phyloP scores from a whole-genome alignment of 2,113 vertebrate genomes.

The Bombycilla garrulus region DNA sequence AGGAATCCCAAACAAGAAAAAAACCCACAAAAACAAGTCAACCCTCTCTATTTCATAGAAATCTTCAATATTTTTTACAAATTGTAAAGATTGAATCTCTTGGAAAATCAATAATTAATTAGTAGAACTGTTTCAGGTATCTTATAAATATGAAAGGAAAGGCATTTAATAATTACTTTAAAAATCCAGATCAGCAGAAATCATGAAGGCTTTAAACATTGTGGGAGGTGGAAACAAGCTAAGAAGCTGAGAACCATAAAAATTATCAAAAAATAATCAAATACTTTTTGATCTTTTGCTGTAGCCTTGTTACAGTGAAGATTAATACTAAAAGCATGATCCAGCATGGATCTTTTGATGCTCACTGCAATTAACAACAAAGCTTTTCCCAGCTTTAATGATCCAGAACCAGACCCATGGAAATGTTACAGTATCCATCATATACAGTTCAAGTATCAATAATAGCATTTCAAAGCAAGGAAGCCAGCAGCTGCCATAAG shows the following conservation, averaged over 20 bases:
- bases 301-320: not conserved
- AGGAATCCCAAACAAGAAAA: not conserved
- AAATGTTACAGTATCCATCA: not conserved
- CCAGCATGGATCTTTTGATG: not conserved
- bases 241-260: slow-evolving; percentile 34
- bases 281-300: slow-evolving; percentile 33
- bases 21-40: not conserved
- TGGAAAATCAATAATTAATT: slow-evolving; percentile 75
- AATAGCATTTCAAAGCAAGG: not conserved
- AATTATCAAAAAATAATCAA: slow-evolving; percentile 27
- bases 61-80: slow-evolving; percentile 69
- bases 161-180: slow-evolving; percentile 69
- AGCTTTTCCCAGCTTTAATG: not conserved
- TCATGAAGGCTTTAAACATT: slow-evolving; percentile 48
- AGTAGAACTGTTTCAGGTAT: slow-evolving; percentile 55
- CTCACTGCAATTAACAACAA: not conserved
- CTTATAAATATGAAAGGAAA: slow-evolving; percentile 76
- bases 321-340: not conserved
- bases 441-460: not conserved
- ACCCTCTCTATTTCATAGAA: slow-evolving; percentile 18
- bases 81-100: slow-evolving; percentile 49
- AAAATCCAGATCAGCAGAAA: slow-evolving; percentile 58
- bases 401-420: not conserved
- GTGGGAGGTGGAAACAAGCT: slow-evolving; percentile 53
- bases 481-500: not conserved